These are phyloP conservation scores for Acrobasis consociella DNA, from an alignment of 2,888 invertebrate species.

Conservation along the genomic window DNA sequence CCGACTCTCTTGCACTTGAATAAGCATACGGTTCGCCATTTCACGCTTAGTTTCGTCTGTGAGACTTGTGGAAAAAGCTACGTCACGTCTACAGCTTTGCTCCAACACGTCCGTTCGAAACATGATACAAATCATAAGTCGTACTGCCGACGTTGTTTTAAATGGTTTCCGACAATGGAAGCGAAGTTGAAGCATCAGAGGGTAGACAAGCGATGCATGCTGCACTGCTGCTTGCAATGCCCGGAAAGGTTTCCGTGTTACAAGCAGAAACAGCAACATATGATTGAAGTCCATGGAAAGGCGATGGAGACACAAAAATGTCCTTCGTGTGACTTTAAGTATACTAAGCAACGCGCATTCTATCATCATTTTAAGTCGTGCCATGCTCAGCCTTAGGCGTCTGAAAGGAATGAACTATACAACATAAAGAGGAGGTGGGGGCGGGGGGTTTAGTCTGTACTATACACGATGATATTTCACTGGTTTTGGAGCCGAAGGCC, in stretches of 20 bases:
- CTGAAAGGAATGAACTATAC: no score
- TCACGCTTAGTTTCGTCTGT: conserved; percentile 45
- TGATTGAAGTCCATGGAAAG: conserved; percentile 36
- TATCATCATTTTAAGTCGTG: conserved; percentile 37
- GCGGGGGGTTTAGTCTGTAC: no score
- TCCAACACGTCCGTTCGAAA: conserved; percentile 39
- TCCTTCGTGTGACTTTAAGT: conserved; percentile 36
- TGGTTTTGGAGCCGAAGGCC: no score
- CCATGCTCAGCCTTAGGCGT: conserved; percentile 30
- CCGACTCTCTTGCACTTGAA: conserved; percentile 41
- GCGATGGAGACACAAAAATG: conserved; percentile 34
- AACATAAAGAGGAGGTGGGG: no score
- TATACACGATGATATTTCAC: no score
- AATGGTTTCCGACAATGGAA: conserved; percentile 33
- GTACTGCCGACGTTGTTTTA: conserved; percentile 34
- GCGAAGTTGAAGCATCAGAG: conserved; percentile 39
- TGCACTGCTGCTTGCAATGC: conserved; percentile 35
- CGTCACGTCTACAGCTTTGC: conserved; percentile 40
- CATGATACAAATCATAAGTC: conserved; percentile 30
- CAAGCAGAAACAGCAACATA: conserved; percentile 36
- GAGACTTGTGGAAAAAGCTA: conserved; percentile 51
- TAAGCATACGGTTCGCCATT: conserved; percentile 47
- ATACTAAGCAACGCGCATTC: conserved; percentile 31
- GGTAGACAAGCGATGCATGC: conserved; percentile 34
- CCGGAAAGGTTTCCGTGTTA: conserved; percentile 36